Conservation (phyloP, 2,888 invertebrate species). For the Nysson spinosus region DNA sequence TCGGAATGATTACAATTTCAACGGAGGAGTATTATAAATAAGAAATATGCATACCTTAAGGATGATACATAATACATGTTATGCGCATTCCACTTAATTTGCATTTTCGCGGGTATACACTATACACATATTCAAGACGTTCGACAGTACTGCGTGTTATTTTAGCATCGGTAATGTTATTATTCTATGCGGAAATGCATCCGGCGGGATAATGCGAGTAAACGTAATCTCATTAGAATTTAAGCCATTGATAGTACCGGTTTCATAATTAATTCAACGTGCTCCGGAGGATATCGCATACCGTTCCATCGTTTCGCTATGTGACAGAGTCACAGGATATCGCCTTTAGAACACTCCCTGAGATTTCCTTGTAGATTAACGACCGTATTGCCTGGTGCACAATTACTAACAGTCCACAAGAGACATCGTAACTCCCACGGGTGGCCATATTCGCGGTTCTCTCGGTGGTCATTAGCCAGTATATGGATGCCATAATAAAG, state of each 20-base stretch:
- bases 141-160: slow-evolving; percentile 26
- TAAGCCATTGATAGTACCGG: background rate
- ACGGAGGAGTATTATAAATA: too few relatives aligned
- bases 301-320: slow-evolving; percentile 14
- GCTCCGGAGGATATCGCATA: slow-evolving; percentile 11
- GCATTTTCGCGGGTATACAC: slow-evolving; percentile 18
- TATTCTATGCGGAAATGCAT: slow-evolving; percentile 25
- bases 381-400: slow-evolving; percentile 50
- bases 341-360: slow-evolving; percentile 32
- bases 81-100: too few relatives aligned
- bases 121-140: too few relatives aligned
- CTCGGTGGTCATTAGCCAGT: slow-evolving; percentile 59
- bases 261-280: slow-evolving; percentile 33
- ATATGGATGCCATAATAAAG: slow-evolving; percentile 57
- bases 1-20: too few relatives aligned
- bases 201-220: background rate
- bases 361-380: slow-evolving; percentile 49
- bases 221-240: slow-evolving; percentile 24
- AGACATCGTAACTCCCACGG: slow-evolving; percentile 58
- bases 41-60: too few relatives aligned
- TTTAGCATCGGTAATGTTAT: slow-evolving; percentile 2
- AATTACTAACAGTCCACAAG: slow-evolving; percentile 56
- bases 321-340: slow-evolving; percentile 45
- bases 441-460: slow-evolving; percentile 31
- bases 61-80: too few relatives aligned